A percentile compares a stretch with the other conserved stretches of the same genome.
phyloP scores from a whole-genome alignment of 2,888 invertebrate genomes.

The Sympetrum striolatum region DNA sequence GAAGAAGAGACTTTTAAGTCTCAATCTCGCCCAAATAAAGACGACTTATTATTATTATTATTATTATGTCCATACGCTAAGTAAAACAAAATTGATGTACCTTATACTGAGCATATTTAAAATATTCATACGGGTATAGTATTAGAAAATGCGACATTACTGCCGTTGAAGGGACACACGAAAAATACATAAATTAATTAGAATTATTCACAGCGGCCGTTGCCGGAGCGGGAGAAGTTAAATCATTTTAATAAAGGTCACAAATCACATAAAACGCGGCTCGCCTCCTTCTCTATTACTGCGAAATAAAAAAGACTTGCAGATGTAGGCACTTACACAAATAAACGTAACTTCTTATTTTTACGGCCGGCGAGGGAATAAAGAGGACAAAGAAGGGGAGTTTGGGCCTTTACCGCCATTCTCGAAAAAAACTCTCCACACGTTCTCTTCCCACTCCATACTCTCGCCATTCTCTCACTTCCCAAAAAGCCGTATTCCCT shows the following conservation, averaged over 20 bases:
- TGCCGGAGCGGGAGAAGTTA: not conserved
- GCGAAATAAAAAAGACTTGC: constrained; percentile 12
- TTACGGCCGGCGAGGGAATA: constrained; percentile 32
- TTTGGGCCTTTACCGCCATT: not conserved
- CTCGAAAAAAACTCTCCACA: not conserved
- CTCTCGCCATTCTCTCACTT: not conserved
- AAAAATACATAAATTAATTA: not conserved
- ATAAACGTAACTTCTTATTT: constrained; percentile 44
- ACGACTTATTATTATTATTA: too few species aligned
- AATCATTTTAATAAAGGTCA: constrained; percentile 39
- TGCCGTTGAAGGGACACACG: not conserved
- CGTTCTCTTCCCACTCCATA: not conserved
- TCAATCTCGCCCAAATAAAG: too few species aligned
- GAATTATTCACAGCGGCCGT: not conserved
- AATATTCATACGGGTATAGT: too few species aligned
- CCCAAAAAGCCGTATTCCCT: not conserved
- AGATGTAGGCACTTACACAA: constrained; percentile 41
- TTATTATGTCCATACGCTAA: too few species aligned
- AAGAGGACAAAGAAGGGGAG: not conserved
- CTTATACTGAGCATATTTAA: too few species aligned
- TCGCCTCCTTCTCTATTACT: not conserved
- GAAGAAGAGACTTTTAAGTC: too few species aligned
- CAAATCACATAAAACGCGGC: constrained; percentile 27
- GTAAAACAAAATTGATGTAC: too few species aligned
- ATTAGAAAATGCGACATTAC: not conserved